A percentile compares a stretch with the other conserved stretches of the same genome.
Conservation (phyloP, 2,888 invertebrate species). For the Pammene fasciana region DNA sequence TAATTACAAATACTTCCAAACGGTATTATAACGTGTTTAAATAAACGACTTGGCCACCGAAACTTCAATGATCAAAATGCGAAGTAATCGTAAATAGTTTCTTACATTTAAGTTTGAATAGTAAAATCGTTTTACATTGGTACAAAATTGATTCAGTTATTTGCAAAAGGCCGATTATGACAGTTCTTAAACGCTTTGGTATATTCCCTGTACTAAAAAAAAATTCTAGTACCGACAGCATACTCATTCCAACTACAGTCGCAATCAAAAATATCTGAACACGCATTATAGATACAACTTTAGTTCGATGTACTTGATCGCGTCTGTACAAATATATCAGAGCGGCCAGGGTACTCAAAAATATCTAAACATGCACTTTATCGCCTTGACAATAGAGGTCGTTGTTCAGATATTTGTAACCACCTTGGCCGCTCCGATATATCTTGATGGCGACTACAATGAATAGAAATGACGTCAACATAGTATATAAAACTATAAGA, state of each 20-base stretch:
- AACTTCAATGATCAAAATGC: slow-evolving; percentile 7
- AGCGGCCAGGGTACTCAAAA: too few relatives aligned
- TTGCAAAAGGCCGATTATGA: slow-evolving; percentile 12
- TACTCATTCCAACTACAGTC: too few relatives aligned
- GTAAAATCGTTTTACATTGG: slow-evolving; percentile 20
- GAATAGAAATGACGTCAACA: not conserved
- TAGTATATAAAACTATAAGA: not conserved
- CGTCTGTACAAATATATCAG: too few relatives aligned
- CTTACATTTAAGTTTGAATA: slow-evolving; percentile 5
- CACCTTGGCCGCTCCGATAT: too few relatives aligned
- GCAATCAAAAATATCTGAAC: not conserved
- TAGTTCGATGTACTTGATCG: too few relatives aligned
- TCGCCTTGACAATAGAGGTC: too few relatives aligned
- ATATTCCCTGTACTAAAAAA: too few relatives aligned
- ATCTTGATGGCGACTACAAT: too few relatives aligned
- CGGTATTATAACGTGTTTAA: not conserved
- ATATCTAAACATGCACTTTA: too few relatives aligned
- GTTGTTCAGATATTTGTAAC: too few relatives aligned
- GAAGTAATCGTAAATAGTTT: not conserved
- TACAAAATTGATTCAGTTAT: not conserved
- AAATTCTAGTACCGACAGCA: too few relatives aligned
- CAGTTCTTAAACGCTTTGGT: not conserved
- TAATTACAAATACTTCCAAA: slow-evolving; percentile 58
- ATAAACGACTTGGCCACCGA: slow-evolving; percentile 3
- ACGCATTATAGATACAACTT: too few relatives aligned